These are phyloP conservation scores for Dichetophora obliterata DNA, from an alignment of 2,888 invertebrate genomes.

Conservation along the genomic window DNA sequence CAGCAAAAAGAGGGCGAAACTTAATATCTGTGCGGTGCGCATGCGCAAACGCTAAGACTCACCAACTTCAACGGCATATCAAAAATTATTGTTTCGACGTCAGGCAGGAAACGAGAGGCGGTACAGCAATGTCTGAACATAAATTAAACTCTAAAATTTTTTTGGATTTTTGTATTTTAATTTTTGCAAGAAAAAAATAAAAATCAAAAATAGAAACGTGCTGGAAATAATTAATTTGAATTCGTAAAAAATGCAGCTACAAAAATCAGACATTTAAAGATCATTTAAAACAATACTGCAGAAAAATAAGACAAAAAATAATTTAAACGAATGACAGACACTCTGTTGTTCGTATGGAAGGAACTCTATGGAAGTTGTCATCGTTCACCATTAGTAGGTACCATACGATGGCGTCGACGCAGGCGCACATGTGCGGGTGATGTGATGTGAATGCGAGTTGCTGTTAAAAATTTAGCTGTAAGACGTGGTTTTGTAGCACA, in stretches of 20 bases:
- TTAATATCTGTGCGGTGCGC: slow-evolving; percentile 35
- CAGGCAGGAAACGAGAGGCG: slow-evolving; percentile 40
- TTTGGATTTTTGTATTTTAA: too few relatives aligned
- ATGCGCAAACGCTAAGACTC: slow-evolving; percentile 31
- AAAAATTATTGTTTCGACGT: slow-evolving; percentile 26
- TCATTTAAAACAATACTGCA: not conserved
- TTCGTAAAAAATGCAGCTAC: not conserved
- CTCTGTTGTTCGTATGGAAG: too few relatives aligned
- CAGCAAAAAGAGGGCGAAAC: slow-evolving; percentile 36
- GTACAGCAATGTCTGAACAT: slow-evolving; percentile 46
- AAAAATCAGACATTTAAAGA: not conserved
- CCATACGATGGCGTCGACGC: too few relatives aligned
- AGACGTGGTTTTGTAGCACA: too few relatives aligned
- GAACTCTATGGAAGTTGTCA: too few relatives aligned
- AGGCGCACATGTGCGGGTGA: too few relatives aligned
- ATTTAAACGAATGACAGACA: too few relatives aligned
- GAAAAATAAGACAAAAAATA: not conserved
- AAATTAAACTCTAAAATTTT: slow-evolving; percentile 44
- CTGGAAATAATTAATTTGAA: slow-evolving; percentile 30
- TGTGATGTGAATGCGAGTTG: too few relatives aligned
- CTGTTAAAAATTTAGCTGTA: too few relatives aligned
- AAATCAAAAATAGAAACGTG: slow-evolving; percentile 3
- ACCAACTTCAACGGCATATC: slow-evolving; percentile 24
- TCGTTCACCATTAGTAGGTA: too few relatives aligned
- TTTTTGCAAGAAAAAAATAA: not conserved